Conservation (phyloP, 2,888 invertebrate species). For the Epistrophe grossulariae region DNA sequence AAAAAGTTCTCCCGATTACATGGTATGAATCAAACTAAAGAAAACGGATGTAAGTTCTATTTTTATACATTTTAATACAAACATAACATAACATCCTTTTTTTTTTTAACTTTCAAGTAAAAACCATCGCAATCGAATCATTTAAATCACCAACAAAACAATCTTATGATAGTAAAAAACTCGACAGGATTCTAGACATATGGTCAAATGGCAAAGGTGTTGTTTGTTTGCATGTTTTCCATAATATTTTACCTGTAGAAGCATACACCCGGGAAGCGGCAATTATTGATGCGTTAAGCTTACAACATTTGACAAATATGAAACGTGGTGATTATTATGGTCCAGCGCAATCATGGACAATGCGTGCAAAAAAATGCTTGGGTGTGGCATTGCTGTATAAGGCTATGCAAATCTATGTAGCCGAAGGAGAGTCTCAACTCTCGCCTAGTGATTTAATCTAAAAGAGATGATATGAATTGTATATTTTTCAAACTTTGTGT, state of each 20-base stretch:
- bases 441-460: conserved; percentile 89
- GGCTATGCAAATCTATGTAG: conserved; percentile 92
- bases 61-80: neutral
- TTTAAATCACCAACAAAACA: conserved; percentile 79
- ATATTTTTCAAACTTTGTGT: conserved; percentile 28
- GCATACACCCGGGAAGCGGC: conserved; percentile 97
- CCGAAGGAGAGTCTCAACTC: conserved; percentile 95
- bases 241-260: conserved; percentile 95
- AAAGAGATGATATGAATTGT: conserved; percentile 24
- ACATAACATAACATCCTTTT: neutral
- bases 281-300: conserved; percentile 94
- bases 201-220: conserved; percentile 94
- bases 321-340: conserved; percentile 94
- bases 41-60: conserved; percentile 68
- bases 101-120: conserved; percentile 57
- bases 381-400: conserved; percentile 92
- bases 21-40: conserved; percentile 50
- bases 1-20: conserved; percentile 81
- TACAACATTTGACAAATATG: conserved; percentile 90
- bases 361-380: conserved; percentile 88
- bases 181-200: conserved; percentile 92
- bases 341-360: conserved; percentile 89
- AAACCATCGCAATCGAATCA: conserved; percentile 76
- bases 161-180: conserved; percentile 85
- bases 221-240: conserved; percentile 95